These are phyloP conservation scores for Lamprologus ornatipinnis DNA, from an alignment of 2,113 vertebrate species.

Conservation along the genomic window DNA sequence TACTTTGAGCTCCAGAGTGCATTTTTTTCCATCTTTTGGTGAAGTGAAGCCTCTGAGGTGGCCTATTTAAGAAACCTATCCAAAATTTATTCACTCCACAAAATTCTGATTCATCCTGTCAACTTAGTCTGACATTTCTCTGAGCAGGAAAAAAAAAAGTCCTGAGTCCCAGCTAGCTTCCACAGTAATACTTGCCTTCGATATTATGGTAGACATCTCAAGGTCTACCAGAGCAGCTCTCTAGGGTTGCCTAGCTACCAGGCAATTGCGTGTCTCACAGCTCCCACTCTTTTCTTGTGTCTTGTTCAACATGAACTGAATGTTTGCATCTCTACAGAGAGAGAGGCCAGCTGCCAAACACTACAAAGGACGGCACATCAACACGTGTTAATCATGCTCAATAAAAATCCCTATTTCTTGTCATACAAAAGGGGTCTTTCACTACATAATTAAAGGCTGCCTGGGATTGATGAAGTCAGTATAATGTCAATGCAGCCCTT, in stretches of 20 bases:
- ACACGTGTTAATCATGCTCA: constrained; percentile 46
- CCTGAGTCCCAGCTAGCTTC: not conserved
- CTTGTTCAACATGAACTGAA: constrained; percentile 53
- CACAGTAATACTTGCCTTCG: constrained; percentile 23
- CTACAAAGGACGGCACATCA: constrained; percentile 34
- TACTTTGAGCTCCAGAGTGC: not conserved
- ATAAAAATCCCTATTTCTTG: constrained; percentile 6
- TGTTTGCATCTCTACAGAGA: constrained; percentile 27
- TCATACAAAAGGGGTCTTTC: constrained; percentile 31
- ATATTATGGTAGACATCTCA: constrained; percentile 57
- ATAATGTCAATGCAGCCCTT: constrained; percentile 25
- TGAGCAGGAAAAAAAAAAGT: not conserved
- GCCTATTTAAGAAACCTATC: constrained; percentile 19
- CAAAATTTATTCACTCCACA: not conserved
- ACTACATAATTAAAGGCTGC: constrained; percentile 42
- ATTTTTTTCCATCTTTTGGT: not conserved
- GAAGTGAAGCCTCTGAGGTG: not conserved
- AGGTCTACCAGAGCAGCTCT: constrained; percentile 63
- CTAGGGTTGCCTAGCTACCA: constrained; percentile 68
- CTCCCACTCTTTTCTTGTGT: constrained; percentile 47
- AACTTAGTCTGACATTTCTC: constrained; percentile 8
- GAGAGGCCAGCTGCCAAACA: constrained; percentile 26
- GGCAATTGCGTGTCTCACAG: constrained; percentile 49
- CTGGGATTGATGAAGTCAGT: constrained; percentile 27
- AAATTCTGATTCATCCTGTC: constrained; percentile 29